A percentile compares a stretch with the other conserved stretches of the same genome.
Evolutionary conservation across 2,888 invertebrate species (phyloP).

Genomic region (Sepioteuthis lessoniana): DNA sequence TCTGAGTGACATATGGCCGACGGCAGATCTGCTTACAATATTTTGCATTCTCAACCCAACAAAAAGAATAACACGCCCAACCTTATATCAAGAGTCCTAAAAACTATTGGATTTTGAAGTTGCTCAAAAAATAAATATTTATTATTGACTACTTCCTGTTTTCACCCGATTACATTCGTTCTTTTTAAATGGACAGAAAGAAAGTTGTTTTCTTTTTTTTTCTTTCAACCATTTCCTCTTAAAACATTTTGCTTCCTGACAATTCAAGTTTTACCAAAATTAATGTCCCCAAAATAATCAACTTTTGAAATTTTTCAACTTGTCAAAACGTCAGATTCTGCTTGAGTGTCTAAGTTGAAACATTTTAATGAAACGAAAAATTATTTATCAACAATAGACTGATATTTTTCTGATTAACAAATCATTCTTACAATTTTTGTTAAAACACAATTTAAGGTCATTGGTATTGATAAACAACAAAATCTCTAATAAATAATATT

Average conservation of each 20-base stretch:
- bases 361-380: too few relatives aligned
- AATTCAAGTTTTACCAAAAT: too few relatives aligned
- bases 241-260: background rate
- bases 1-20: background rate
- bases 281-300: too few relatives aligned
- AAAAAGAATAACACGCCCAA: background rate
- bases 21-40: background rate
- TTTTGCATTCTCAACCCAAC: background rate
- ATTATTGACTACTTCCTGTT: background rate
- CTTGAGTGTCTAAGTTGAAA: too few relatives aligned
- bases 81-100: background rate
- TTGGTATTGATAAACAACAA: too few relatives aligned
- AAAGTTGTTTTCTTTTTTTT: background rate
- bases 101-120: background rate
- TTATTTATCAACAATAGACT: too few relatives aligned
- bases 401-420: too few relatives aligned
- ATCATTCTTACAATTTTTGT: too few relatives aligned
- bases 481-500: too few relatives aligned
- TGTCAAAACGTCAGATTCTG: too few relatives aligned
- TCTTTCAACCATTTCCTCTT: background rate
- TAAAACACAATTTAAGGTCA: too few relatives aligned
- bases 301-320: too few relatives aligned
- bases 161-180: background rate
- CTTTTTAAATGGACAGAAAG: background rate
- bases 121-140: background rate